Base-by-base conservation (phyloP, 2,888 invertebrate species). In the Punctoribates punctum region DNA sequence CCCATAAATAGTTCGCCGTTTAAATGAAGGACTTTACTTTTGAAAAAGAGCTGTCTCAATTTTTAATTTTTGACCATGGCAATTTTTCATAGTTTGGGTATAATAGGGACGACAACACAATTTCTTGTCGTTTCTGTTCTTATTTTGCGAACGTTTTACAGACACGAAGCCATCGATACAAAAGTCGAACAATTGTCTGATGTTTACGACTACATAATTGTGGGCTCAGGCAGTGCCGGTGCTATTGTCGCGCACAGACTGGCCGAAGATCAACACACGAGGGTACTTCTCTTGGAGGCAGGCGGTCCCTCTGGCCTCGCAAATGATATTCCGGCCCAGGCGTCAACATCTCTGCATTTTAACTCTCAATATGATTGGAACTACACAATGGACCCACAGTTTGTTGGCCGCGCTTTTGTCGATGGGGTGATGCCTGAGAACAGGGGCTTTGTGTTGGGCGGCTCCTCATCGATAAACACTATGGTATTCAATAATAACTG, bases 401-500 rank as follows among this genome's bases (percentile, higher is more conserved):
- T 79, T 57, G 79, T 77, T n/a, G 79, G 80, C 48, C 78, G 79
- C 9, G 80, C 80, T 3, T 74, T 79, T 13, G 77, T 76, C 67
- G 34, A 51, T 20, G 60, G 73, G 6, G 60, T 65, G 17, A 73
- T 75, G 15, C 72, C 73, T 3, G 94, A 94, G 93, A 94, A 94
- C 0, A 88, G 93, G 77, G 95, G 95, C 72, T 94, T 93, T 85
- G 93, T 93, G 0, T 86, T 94, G 0, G 94, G 94, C 0, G 95
- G 95, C 0, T 91, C 91, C 3, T 91, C 91, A 48, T 93, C 93
- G 0, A 86, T 94, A 0, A 94, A 94, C 82, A 92, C 91, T 0
- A 94, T 95, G 94, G 87, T 94, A 0, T 95, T 95, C 8, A 34
- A n/a, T n/a, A n/a, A n/a, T n/a, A n/a, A n/a, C n/a, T n/a, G n/a